These are phyloP conservation scores for Rhagium mordax DNA, from an alignment of 2,888 invertebrate species.

Conservation along the genomic window DNA sequence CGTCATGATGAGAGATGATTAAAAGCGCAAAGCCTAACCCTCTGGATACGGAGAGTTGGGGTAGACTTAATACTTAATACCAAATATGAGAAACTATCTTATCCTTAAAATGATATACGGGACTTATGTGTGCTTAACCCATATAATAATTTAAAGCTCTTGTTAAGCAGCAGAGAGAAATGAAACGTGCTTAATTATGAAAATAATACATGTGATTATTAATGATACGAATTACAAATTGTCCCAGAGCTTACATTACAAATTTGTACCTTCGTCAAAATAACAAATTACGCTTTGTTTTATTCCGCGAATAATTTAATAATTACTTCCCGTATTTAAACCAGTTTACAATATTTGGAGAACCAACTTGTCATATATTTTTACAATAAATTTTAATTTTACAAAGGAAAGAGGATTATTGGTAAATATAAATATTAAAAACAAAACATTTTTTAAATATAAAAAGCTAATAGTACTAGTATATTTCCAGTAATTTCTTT, in stretches of 20 bases:
- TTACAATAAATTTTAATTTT: no score
- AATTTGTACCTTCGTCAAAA: not conserved
- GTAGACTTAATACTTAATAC: slow-evolving; percentile 14
- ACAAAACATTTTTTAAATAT: no score
- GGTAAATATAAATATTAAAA: no score
- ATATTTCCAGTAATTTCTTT: no score
- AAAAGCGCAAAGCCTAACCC: slow-evolving; percentile 25
- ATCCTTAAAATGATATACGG: slow-evolving; percentile 20
- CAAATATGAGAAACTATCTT: slow-evolving; percentile 32
- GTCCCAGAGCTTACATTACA: slow-evolving; percentile 8
- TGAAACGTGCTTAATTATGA: slow-evolving; percentile 25
- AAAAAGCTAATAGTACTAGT: no score
- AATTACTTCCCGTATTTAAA: not conserved
- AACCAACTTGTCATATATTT: no score
- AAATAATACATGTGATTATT: slow-evolving; percentile 19
- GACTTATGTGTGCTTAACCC: slow-evolving; percentile 26
- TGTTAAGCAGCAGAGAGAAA: not conserved
- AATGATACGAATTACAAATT: slow-evolving; percentile 23
- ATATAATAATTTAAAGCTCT: slow-evolving; percentile 16
- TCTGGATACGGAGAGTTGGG: slow-evolving; percentile 2
- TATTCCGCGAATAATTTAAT: not conserved
- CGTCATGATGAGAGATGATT: slow-evolving; percentile 22
- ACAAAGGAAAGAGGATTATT: no score
- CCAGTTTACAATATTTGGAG: no score
- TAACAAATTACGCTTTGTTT: not conserved